These are phyloP conservation scores for Lepisosteus oculatus DNA, from an alignment of 2,113 vertebrate species.

Conservation along the genomic window DNA sequence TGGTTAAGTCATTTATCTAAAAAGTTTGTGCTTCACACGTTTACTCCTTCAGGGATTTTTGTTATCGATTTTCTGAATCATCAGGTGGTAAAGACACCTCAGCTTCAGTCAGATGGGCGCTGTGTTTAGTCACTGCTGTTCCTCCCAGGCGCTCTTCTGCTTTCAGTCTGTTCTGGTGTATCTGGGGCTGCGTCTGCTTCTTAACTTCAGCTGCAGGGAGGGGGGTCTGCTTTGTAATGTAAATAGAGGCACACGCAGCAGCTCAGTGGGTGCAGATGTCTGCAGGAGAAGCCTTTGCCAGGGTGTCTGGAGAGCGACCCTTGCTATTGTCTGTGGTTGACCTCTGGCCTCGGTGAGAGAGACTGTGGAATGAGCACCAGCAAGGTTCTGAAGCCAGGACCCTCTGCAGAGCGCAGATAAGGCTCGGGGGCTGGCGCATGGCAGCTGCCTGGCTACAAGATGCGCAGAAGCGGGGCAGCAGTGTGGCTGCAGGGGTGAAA, in stretches of 20 bases:
- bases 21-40: no score
- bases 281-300: constrained; percentile 1
- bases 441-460: not conserved
- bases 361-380: not conserved
- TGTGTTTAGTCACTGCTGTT: no score
- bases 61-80: no score
- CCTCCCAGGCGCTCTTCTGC: no score
- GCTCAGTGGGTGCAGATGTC: not conserved
- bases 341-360: not conserved
- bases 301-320: not conserved
- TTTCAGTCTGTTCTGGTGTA: no score
- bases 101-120: no score
- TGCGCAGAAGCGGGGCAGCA: not conserved
- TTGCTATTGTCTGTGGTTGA: not conserved
- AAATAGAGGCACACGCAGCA: constrained; percentile 2
- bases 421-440: not conserved
- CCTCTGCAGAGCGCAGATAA: constrained; percentile 1
- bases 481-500: no score
- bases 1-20: no score
- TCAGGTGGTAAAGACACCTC: no score
- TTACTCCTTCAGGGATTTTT: no score
- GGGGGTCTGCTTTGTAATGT: constrained; percentile 9
- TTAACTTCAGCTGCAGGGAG: not conserved
- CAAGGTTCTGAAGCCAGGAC: not conserved
- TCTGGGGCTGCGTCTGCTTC: no score